Evolutionary conservation across 2,888 invertebrate genomes (phyloP), one percentile per base, ranked within the genome.

Genomic region (Phalera bucephala): DNA sequence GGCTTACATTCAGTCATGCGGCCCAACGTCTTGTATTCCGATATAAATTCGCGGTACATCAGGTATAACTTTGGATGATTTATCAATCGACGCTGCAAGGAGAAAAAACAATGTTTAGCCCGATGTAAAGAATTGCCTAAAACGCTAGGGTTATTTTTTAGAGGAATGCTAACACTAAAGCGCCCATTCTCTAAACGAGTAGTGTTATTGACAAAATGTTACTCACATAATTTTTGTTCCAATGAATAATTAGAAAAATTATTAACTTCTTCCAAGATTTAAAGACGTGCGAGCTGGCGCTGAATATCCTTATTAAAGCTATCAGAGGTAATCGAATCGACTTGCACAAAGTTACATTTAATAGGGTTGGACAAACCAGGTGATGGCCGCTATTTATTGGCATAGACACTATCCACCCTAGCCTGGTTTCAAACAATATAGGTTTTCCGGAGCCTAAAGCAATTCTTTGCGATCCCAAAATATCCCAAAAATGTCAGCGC

Each of bases 401-500:
- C 1, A 10, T 11, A 4, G 23, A 23, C 3, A 28, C n/a, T n/a
- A n/a, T n/a, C n/a, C n/a, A n/a, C n/a, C n/a, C n/a, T n/a, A 37
- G 22, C 7, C 7, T 31, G 3, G 31, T 30, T 6, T 37, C 36
- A 32, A 9, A 27, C 7, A 31, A 12, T 9, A 15, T 2, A 3
- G 36, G 36, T 11, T 41, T 44, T 4, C 40, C 47, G 2, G 22
- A 8, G 23, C 54, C 53, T 36, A 52, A 23, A 1, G 26, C 37
- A 7, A 54, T 31, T 14, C 29, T 28, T 17, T 50, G 45, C 4
- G 42, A 23, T 8, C 49, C 48, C 10, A 55, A 38, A 9, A 59
- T 5, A 5, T 53, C 48, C 51, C 52, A 17, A 17, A 17, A 17
- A n/a, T n/a, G n/a, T 60, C 50, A 4, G 53, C 60, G 8, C 21